phyloP scores from a whole-genome alignment of 2,113 vertebrate genomes.

The Athene noctua region DNA sequence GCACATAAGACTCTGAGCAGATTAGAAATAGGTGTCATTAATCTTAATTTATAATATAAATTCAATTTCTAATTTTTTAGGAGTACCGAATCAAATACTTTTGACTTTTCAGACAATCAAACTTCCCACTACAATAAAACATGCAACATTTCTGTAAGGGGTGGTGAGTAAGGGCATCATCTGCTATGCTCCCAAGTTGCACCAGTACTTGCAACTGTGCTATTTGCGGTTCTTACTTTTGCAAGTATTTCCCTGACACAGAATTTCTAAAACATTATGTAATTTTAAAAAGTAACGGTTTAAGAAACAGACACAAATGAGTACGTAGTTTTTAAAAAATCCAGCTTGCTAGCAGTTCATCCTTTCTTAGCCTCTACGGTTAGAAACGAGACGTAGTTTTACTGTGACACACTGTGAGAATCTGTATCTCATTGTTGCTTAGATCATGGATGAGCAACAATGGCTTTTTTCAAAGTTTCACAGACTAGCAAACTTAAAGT shows the following conservation, averaged over 20 bases:
- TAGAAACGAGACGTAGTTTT: neutral
- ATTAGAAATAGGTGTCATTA: neutral
- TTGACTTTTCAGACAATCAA: neutral
- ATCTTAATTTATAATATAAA: neutral
- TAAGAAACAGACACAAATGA: neutral
- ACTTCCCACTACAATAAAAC: neutral
- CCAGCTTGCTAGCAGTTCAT: neutral
- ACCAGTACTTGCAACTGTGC: neutral
- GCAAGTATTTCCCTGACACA: neutral
- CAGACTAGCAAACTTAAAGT: constrained; percentile 67
- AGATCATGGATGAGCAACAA: constrained; percentile 62
- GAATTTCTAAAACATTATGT: neutral
- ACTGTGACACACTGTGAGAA: constrained; percentile 44
- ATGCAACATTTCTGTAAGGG: neutral
- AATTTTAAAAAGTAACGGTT: neutral
- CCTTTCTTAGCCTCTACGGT: neutral
- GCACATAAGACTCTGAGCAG: neutral
- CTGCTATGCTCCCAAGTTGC: neutral
- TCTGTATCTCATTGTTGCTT: constrained; percentile 53
- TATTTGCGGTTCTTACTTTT: neutral
- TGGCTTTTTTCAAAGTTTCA: constrained; percentile 58
- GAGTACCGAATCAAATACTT: neutral
- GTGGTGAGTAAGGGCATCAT: neutral
- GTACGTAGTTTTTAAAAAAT: neutral
- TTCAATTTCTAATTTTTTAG: neutral